Evolutionary conservation across 2,888 invertebrate species (phyloP).

Genomic region (Keiferia lycopersicella): DNA sequence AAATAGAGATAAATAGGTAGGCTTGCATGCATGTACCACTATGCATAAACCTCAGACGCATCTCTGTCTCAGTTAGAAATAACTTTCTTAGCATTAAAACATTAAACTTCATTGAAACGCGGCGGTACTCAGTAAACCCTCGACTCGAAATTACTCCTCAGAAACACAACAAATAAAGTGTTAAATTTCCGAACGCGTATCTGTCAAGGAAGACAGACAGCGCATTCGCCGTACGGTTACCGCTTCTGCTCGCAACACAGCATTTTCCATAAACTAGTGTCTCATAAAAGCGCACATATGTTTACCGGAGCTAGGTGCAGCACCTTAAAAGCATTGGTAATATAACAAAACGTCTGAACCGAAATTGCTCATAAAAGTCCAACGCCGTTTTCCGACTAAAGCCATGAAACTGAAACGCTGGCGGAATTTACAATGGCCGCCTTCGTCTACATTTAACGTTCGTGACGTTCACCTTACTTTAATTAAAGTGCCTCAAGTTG

Average conservation of each 20-base stretch:
- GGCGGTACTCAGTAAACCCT: not conserved
- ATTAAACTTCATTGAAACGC: slow-evolving; percentile 8
- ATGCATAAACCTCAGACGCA: not conserved
- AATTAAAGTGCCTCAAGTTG: slow-evolving; percentile 70
- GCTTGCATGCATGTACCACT: too few relatives aligned
- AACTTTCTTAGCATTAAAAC: slow-evolving; percentile 11
- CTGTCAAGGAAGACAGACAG: slow-evolving; percentile 36
- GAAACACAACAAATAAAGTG: slow-evolving; percentile 25
- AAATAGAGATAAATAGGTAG: not conserved
- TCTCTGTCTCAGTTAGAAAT: not conserved
- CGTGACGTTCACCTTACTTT: slow-evolving; percentile 75
- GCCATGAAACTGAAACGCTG: slow-evolving; percentile 79
- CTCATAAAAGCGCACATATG: slow-evolving; percentile 77
- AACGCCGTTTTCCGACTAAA: slow-evolving; percentile 80
- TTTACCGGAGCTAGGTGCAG: slow-evolving; percentile 77
- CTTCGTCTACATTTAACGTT: slow-evolving; percentile 76
- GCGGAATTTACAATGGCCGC: slow-evolving; percentile 77
- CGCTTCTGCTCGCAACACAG: slow-evolving; percentile 62
- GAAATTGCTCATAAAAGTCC: slow-evolving; percentile 81
- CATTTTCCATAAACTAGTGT: slow-evolving; percentile 74
- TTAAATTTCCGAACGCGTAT: slow-evolving; percentile 24
- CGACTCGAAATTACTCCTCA: slow-evolving; percentile 12
- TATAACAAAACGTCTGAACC: slow-evolving; percentile 82
- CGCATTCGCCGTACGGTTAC: slow-evolving; percentile 48
- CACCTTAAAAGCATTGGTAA: slow-evolving; percentile 82